Evolutionary conservation across 1,140 invertebrate genomes (phyloP), one percentile per base, ranked within the genome.

Genomic region (Drosophila mayri): DNA sequence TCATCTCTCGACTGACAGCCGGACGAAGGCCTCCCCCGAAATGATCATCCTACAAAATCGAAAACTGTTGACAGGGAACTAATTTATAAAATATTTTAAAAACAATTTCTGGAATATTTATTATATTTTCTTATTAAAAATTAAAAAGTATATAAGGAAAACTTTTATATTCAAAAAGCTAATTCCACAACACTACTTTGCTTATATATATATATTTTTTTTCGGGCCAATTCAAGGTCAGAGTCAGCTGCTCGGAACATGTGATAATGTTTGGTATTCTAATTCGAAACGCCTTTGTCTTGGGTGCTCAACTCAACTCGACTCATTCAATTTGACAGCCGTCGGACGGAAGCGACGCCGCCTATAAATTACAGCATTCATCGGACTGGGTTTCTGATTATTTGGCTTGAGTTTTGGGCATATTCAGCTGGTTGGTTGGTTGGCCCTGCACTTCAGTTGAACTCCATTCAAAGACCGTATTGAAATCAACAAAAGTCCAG

Each of bases 211-310:
- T 16, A 9, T 47, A 12, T 41, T 28, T 41, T 65, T 72, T 72
- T 71, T 71, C 37, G 66, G 66, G n/a, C 52, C 44, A 72, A 28
- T 49, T 37, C 70, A 73, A 73, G 70, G 70, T 60, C 54, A 60
- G 22, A 73, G 66, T 73, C 70, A 73, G 70, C 70, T 73, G 70
- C 70, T 73, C 37, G 70, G 67, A 73, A 72, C 70, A 73, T 73
- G 70, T 72, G 70, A 72, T 73, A 72, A 73, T 73, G 70, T 73
- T 73, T 73, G 66, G 67, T 73, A 73, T 73, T 73, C 70, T 50
- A 72, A 73, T 73, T 73, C 35, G 66, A 72, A 73, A 72, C 70
- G 70, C 70, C 70, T 73, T 73, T 73, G 70, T 73, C 70, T 73
- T 73, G 44, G 54, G 28, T 47, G 68, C 52, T 68, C 63, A 66